Evolutionary conservation across 2,888 invertebrate genomes (phyloP), one percentile per base, ranked within the genome.

Genomic region (Molanna angustata): DNA sequence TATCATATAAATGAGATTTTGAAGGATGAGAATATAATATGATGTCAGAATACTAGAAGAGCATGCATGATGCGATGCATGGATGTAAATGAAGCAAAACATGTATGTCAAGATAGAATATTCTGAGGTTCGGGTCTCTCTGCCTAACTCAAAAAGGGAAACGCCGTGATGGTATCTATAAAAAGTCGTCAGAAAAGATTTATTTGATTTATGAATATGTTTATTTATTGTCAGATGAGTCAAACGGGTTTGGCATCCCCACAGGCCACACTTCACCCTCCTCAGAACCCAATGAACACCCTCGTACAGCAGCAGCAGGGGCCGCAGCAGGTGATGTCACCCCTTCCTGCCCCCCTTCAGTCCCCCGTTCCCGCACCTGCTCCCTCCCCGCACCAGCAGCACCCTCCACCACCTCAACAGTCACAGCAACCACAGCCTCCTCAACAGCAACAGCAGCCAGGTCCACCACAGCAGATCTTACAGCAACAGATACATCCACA

Each of bases 261-360:
- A 13, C 58, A 58, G 44, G 39, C 69, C 59, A 64, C 73, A 63
- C 66, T 74, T 61, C 63, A 63, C 52, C 62, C 64, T 2, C 62
- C 63, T 9, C 59, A 69, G 51, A 59, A 73, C 62, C 69, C 74
- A 35, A 65, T 76, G 54, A 33, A 40, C 20, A 40, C 44, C 31
- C 3, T 48, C 9, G 19, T 56, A 20, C 49, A 49, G 17, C 48
- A 46, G 6, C 49, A 49, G 0, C 58, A 55, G 46, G 62, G 68
- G 37, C 64, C 69, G 45, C 70, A 68, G 43, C 71, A 70, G 56
- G 65, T 70, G 22, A 64, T 67, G 4, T 64, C 69, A 1, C 68
- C 68, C 53, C 64, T 62, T 43, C 39, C 60, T 21, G 60, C 54
- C 4, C 47, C 62, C 3, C 54, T 62, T 3, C 64, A 66, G 4